Evolutionary conservation across 2,888 invertebrate genomes (phyloP), one percentile per base, ranked within the genome.

Genomic region (Patella depressa): DNA sequence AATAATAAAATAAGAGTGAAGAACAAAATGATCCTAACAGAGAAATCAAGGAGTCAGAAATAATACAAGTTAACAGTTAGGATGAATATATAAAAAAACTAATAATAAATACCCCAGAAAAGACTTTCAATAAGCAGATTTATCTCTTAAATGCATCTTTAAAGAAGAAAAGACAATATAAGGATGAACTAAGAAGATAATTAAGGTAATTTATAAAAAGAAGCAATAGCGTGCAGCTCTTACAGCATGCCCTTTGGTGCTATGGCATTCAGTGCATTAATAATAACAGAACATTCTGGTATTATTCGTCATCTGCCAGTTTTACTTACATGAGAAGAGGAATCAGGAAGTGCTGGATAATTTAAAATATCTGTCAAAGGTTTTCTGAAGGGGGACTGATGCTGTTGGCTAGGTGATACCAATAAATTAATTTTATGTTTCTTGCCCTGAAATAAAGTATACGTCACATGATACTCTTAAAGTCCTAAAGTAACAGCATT

Each of bases 311-410:
- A 45, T 12, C 4, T 53, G 3, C 24, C 12, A 4, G 12, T 53
- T 71, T 14, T 45, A 79, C 83, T 81, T 80, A 85, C 85, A 82
- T 85, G 83, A 71, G 78, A 73, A 34, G 79, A 74, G 11, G 77
- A 75, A 53, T 84, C 82, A 24, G 78, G 78, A 59, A 77, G 57
- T 7, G 55, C 15, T 4, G 75, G 71, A 7, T 53, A 71, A 55
- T 82, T 82, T 19, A 78, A 79, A 15, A 86, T 80, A 12, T 79
- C 78, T n/a, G 82, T 79, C 53, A 88, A 75, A 5, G 89, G 88
- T 72, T 83, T 82, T 24, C 88, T 81, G 73, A 79, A 86, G 11
- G 85, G 85, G 14, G 85, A 86, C 65, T 79, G 53, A 75, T 80
- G 81, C 54, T 83, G 79, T 11, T 70, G 65, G 45, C 73, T 77